Percentiles rank a stretch among this genome's conserved stretches.
Evolutionary conservation across 2,797 vertebrate species (phyloP).

Genomic region (Kryptolebias ocellatus): DNA sequence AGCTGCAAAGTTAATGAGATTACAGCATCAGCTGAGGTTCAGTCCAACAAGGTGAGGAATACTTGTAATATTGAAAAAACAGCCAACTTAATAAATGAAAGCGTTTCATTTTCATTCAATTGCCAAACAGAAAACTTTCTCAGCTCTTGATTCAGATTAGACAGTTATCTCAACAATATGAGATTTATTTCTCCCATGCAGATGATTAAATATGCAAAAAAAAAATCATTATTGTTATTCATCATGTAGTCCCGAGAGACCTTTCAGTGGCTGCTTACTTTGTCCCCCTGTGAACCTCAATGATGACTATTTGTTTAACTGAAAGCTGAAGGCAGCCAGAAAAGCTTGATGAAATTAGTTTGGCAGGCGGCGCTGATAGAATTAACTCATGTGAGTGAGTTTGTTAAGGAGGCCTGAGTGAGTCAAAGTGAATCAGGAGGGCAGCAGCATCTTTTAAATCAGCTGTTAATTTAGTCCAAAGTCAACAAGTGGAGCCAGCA

Average conservation of each 20-base stretch:
- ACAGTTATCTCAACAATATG: too few species aligned
- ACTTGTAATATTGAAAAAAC: not conserved
- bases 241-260: slow-evolving; percentile 14
- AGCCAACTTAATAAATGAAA: not conserved
- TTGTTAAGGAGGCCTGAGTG: slow-evolving; percentile 48
- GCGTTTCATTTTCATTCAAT: too few species aligned
- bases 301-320: slow-evolving; percentile 53
- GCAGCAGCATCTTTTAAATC: slow-evolving; percentile 65
- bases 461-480: slow-evolving; percentile 72
- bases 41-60: not conserved
- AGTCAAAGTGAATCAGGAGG: slow-evolving; percentile 55
- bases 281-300: slow-evolving; percentile 46
- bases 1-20: not conserved
- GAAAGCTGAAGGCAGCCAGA: slow-evolving; percentile 59
- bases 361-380: slow-evolving; percentile 62
- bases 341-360: slow-evolving; percentile 72
- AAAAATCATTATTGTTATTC: not conserved
- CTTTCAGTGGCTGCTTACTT: slow-evolving; percentile 21
- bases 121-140: too few species aligned
- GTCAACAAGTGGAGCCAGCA: slow-evolving; percentile 69
- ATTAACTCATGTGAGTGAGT: slow-evolving; percentile 56
- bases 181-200: too few species aligned
- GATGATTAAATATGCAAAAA: too few species aligned
- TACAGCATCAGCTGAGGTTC: not conserved
- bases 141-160: too few species aligned